Base-by-base conservation (phyloP, 2,888 invertebrate species). In the Amiota minor region DNA sequence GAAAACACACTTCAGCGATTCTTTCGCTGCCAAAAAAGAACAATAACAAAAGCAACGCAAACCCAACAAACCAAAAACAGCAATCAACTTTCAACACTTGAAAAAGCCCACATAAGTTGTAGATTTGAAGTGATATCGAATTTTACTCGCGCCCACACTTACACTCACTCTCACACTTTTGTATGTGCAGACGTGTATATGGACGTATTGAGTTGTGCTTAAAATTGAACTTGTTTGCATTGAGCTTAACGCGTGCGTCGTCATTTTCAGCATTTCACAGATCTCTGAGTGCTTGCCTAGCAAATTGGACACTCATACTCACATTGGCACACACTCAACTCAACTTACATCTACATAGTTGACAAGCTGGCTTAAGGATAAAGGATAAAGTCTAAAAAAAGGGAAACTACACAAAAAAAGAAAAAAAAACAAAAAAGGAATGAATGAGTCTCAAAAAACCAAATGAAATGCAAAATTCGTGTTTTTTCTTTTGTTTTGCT, bases 61-160 rank as follows among this genome's bases (percentile, higher is more conserved):
- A 2, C 35, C 20, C 16, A 46, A 65, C n/a, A 9, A 49, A 47
- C 10, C 14, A 67, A 67, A 49, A 35, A 45, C 47, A 18, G 56
- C 55, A 71, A 65, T 74, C 61, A 55, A 72, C 67, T 72, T 50
- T 35, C 61, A 59, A 59, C 59, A 59, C 59, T 59, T 59, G 59
- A 59, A 59, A 56, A 59, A 20, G 23, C 56, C 18, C 23, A 46
- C 72, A 72, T 72, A 72, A 75, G 70, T 72, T 69, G 75, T 72
- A 67, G 68, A 73, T 78, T 74, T 79, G 76, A 76, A 65, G 35
- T 76, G 70, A 74, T 76, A 78, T 80, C 64, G 71, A 72, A 76
- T 75, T 79, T 76, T 12, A 18, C 47, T 11, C 50, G 14, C 46
- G 50, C 50, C 14, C 12, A 45, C 62, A 55, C 68, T 46, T 46